Evolutionary conservation across 2,888 invertebrate genomes (phyloP).

Genomic region (Aphodius sticticus): DNA sequence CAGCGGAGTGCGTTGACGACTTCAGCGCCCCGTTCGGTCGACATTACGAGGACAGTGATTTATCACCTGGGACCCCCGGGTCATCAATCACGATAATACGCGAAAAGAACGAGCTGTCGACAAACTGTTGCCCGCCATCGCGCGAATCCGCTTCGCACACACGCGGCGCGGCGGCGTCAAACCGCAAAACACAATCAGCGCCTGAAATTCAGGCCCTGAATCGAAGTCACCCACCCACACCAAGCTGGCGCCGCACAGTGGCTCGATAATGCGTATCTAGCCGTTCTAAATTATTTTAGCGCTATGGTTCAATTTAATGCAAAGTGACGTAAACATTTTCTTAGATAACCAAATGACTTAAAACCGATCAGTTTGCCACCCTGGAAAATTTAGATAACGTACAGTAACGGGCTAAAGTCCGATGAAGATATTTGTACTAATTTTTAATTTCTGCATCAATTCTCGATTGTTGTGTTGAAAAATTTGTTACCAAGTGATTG

Average conservation of each 20-base stretch:
- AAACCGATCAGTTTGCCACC: too few relatives aligned
- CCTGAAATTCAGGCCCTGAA: not conserved
- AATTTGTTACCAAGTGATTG: too few relatives aligned
- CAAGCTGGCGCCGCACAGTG: not conserved
- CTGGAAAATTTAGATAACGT: too few relatives aligned
- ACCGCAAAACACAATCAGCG: not conserved
- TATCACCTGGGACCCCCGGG: conserved; percentile 27
- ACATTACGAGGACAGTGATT: conserved; percentile 26
- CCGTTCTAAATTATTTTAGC: too few relatives aligned
- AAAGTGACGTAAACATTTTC: too few relatives aligned
- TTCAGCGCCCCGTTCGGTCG: conserved; percentile 1
- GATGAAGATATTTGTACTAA: too few relatives aligned
- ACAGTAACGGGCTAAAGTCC: too few relatives aligned
- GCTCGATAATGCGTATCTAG: too few relatives aligned
- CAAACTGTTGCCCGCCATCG: conserved; percentile 11
- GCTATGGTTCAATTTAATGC: too few relatives aligned
- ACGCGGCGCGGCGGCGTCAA: not conserved
- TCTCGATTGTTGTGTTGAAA: too few relatives aligned
- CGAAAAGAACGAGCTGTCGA: conserved; percentile 19
- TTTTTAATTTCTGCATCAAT: too few relatives aligned
- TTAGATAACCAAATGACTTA: too few relatives aligned
- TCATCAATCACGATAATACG: conserved; percentile 29
- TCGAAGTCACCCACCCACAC: not conserved
- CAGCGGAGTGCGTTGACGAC: not conserved
- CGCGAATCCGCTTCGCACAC: not conserved